Percentiles rank a stretch among this genome's conserved stretches.
Conservation (phyloP, 2,113 vertebrate species). For the Tragulus kanchil region DNA sequence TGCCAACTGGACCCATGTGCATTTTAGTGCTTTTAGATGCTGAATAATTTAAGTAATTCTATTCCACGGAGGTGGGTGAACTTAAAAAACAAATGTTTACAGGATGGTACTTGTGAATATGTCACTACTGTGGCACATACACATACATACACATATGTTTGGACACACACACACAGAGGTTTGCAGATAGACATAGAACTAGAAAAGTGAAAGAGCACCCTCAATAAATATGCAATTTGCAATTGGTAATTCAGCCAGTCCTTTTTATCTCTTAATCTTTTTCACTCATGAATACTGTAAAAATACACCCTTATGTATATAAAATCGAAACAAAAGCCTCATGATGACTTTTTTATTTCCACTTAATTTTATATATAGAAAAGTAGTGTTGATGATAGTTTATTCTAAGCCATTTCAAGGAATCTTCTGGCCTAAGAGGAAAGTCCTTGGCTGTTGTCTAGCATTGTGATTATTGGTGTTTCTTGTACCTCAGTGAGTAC, state of each 20-base stretch:
- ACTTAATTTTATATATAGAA: not conserved
- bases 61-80: conserved; percentile 78
- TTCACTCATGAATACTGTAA: not conserved
- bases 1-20: conserved; percentile 79
- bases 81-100: conserved; percentile 84
- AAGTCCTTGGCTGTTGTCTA: not conserved
- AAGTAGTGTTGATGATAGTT: not conserved
- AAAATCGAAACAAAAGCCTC: not conserved
- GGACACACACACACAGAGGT: not conserved
- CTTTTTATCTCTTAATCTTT: not conserved
- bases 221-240: not conserved
- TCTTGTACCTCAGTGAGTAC: not conserved
- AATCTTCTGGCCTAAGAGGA: not conserved
- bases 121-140: not conserved
- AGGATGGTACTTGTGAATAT: conserved; percentile 26
- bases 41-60: conserved; percentile 89
- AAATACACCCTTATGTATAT: not conserved
- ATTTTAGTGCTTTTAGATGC: conserved; percentile 84
- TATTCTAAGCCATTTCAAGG: conserved; percentile 20
- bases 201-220: not conserved
- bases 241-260: not conserved
- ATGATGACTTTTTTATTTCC: not conserved
- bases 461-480: not conserved
- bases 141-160: not conserved
- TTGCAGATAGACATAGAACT: not conserved